Conservation (phyloP, 64 coral and sea anemone species). For the Stichodactyla mertensii region DNA sequence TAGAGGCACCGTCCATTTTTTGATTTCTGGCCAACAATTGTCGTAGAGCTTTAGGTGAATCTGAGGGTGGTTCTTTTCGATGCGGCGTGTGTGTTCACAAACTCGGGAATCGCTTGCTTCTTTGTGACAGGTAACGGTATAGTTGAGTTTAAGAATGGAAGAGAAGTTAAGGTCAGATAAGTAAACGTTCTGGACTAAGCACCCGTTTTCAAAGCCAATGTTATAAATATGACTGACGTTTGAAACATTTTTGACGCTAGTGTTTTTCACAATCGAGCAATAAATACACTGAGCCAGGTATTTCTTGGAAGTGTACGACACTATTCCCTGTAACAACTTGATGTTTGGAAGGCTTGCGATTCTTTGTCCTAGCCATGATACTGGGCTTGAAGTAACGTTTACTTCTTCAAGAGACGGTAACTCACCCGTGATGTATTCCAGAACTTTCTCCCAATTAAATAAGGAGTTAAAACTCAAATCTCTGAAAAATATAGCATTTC, state of each 20-base stretch:
- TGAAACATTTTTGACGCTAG: too few relatives aligned
- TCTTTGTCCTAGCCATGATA: background rate
- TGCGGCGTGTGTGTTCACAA: too few relatives aligned
- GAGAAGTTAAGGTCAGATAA: background rate
- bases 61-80: too few relatives aligned
- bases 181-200: background rate
- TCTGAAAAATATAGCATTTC: background rate
- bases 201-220: background rate
- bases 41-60: too few relatives aligned
- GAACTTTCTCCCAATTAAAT: background rate
- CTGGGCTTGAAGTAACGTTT: background rate
- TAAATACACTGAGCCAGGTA: too few relatives aligned
- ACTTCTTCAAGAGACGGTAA: background rate
- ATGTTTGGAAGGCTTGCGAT: background rate
- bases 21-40: background rate
- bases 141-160: background rate
- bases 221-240: too few relatives aligned
- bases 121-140: background rate
- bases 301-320: background rate
- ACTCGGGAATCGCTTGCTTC: too few relatives aligned
- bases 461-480: constrained; percentile 2
- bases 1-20: background rate
- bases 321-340: background rate
- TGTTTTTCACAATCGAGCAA: too few relatives aligned
- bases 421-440: background rate